Evolutionary conservation across 2,113 vertebrate species (phyloP), one percentile per base, ranked within the genome.

Genomic region (Sialia sialis): DNA sequence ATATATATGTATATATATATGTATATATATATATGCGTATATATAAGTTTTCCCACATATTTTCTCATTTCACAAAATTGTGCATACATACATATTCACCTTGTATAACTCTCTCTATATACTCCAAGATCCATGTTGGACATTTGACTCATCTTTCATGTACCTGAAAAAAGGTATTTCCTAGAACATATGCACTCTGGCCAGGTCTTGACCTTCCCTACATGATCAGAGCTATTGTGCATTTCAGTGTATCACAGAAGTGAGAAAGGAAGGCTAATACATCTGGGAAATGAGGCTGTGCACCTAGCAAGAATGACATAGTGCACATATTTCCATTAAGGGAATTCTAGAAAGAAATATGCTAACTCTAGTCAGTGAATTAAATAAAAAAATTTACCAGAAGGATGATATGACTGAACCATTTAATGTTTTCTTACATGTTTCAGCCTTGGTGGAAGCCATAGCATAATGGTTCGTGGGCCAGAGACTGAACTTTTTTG

Each of bases 291-390:
- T 43, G 2, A 73, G 23, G 12, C 39, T 48, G 7, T 23, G 77
- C 8, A 23, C 4, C 4, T 26, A 10, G n/a, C 7, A 77, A 73
- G 23, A 84, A 52, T 0, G 0, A 44, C 17, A 80, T 1, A 39
- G 29, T 29, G 16, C 9, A 64, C 5, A 7, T 74, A 34, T 52
- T 55, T 74, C 36, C 11, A 0, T 27, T 51, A 51, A 36, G 10
- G 18, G n/a, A 60, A 68, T 51, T 56, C 23, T 46, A 87, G 54
- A 60, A 36, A 73, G n/a, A 64, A 89, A 64, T 51, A 68, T 13
- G 23, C 6, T 55, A 39, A 12, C 16, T 84, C 18, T 81, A 51
- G 36, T 68, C 18, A 77, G 9, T 17, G 9, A 55, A 23, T 21
- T 81, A 84, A 48, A 38, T 76, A 79, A 67, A 32, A 22, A 16